Evolutionary conservation across 2,113 vertebrate species (phyloP).

Genomic region (Lasiurus borealis): DNA sequence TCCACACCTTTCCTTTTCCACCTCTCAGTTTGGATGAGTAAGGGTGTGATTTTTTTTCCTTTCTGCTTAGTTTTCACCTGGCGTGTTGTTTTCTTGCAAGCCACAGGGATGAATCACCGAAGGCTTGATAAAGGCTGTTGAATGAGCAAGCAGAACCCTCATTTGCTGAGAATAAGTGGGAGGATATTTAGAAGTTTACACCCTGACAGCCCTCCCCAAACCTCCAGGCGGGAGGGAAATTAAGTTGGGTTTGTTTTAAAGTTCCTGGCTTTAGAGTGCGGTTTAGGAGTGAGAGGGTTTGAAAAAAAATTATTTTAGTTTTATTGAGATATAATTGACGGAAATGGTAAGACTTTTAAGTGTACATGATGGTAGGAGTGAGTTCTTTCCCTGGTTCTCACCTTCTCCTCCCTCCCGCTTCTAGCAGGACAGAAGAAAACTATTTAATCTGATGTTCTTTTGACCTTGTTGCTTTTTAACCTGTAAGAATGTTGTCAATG

Average conservation of each 20-base stretch:
- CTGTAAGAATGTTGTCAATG: neutral
- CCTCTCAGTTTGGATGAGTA: constrained; percentile 2
- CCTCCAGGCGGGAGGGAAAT: neutral
- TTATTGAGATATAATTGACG: neutral
- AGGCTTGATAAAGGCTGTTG: neutral
- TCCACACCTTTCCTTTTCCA: neutral
- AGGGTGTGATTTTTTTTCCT: neutral
- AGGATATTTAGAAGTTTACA: neutral
- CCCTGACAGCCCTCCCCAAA: neutral
- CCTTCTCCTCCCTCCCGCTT: neutral
- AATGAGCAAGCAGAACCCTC: neutral
- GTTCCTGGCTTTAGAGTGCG: neutral
- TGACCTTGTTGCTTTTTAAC: neutral
- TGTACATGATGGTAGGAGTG: neutral
- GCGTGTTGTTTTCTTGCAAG: neutral
- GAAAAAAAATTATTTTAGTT: neutral
- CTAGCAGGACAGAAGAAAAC: neutral
- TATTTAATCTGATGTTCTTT: neutral
- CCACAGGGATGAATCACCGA: neutral
- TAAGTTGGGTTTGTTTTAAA: neutral
- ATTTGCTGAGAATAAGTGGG: neutral
- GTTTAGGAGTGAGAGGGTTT: neutral
- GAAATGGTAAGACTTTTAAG: neutral
- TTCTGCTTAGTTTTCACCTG: constrained; percentile 24
- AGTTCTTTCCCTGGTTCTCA: neutral